Percentiles rank a stretch among this genome's conserved stretches.
Conservation (phyloP, 2,113 vertebrate genomes). For the Tachysurus fulvidraco region DNA sequence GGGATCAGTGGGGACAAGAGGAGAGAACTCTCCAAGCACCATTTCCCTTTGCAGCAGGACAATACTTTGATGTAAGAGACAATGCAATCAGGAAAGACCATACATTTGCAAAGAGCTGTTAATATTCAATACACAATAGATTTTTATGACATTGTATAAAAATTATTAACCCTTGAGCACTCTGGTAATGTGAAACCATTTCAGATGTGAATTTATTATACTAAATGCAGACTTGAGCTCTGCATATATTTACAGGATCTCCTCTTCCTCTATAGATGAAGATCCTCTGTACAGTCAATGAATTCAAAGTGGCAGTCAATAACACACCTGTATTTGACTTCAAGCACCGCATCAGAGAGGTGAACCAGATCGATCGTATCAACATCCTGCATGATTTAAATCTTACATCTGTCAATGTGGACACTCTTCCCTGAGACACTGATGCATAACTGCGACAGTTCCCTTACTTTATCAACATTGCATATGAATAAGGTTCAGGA, state of each 20-base stretch:
- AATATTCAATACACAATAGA: background rate
- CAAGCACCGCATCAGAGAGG: conserved; percentile 70
- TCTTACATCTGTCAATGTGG: conserved; percentile 70
- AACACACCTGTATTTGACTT: conserved; percentile 74
- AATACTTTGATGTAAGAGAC: conserved; percentile 74
- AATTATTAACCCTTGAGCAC: background rate
- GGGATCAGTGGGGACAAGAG: conserved; percentile 72
- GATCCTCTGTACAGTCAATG: conserved; percentile 70
- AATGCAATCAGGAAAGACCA: background rate
- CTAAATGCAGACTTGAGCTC: conserved; percentile 25
- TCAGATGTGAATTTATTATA: background rate
- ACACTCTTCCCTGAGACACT: conserved; percentile 68
- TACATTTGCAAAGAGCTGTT: background rate
- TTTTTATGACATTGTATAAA: background rate
- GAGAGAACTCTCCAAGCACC: conserved; percentile 70
- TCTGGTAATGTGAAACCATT: background rate
- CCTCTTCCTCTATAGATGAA: conserved; percentile 71
- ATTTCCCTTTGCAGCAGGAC: conserved; percentile 71
- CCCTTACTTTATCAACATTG: background rate
- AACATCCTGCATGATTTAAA: conserved; percentile 75
- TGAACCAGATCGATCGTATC: conserved; percentile 75
- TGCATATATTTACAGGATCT: conserved; percentile 22
- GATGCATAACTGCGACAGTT: background rate
- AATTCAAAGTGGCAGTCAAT: conserved; percentile 76
- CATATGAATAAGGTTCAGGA: background rate